Evolutionary conservation across 2,113 vertebrate species (phyloP), one percentile per base, ranked within the genome.

Genomic region (Tympanuchus pallidicinctus): DNA sequence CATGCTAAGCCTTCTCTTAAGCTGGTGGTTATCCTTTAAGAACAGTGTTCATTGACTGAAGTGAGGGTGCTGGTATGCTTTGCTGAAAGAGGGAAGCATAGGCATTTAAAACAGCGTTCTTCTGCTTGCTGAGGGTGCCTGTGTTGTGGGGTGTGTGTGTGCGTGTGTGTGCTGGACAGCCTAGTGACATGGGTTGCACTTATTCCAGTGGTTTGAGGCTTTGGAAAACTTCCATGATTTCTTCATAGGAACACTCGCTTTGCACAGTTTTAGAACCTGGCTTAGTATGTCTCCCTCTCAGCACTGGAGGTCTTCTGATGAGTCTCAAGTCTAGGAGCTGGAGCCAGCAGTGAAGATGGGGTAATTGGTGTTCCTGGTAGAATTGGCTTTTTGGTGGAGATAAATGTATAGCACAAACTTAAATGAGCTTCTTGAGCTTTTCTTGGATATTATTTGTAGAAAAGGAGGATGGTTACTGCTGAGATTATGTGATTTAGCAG

Each of bases 1-100:
- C 78, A 89, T 90, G 83, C 86, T 95, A 94, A 97, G 84, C 72
- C 75, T 88, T 69, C 69, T 86, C 45, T 92, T 92, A 92, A 94
- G 81, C 78, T 81, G n/a, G 27, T 71, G 60, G 78, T 83, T 95
- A 91, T 94, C 78, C 86, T 89, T 84, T 86, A 88, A 88, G 91
- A 77, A 34, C 57, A 61, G 82, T 22, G 21, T 69, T 92, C 75
- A 45, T 38, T 70, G 86, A 76, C 61, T 89, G 78, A 74, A 86
- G 50, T 16, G 45, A 88, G 66, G 66, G 85, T n/a, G 48, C 2
- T 47, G 56, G 21, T 52, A 52, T 2, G 1, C 45, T 86, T 76
- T 89, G 27, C 36, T 76, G 60, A 61, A n/a, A 81, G 50, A 50
- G 56, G 32, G 42, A 80, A 83, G 34, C 32, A 16, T 25, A 50